A percentile compares a stretch with the other conserved stretches of the same genome.
phyloP scores from a whole-genome alignment of 2,888 invertebrate genomes.

The Myopa tessellatipennis region DNA sequence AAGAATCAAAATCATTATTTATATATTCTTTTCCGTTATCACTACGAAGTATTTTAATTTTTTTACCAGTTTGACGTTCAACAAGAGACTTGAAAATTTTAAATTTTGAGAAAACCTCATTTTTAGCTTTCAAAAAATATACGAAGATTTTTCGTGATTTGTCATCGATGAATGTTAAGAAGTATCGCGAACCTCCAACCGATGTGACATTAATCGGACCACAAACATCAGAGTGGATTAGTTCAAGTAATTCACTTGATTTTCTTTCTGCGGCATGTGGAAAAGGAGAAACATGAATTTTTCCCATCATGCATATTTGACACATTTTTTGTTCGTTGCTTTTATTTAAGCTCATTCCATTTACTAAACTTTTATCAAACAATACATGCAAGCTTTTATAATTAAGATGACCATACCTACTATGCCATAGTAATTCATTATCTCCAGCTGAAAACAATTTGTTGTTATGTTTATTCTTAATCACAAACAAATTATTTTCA shows the following conservation, averaged over 20 bases:
- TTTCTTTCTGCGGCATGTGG: conserved; percentile 2
- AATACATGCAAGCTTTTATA: conserved; percentile 5
- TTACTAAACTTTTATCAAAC: conserved; percentile 14
- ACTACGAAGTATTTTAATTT: conserved; percentile 27
- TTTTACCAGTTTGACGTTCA: conserved; percentile 32
- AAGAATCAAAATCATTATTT: not conserved
- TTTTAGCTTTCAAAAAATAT: conserved; percentile 37
- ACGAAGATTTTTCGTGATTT: conserved; percentile 17
- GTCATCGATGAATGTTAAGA: not conserved
- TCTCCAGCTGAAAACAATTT: conserved; percentile 4
- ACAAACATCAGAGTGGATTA: not conserved
- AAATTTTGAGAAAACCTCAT: conserved; percentile 32
- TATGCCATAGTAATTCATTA: conserved; percentile 9
- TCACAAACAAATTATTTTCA: conserved; percentile 2
- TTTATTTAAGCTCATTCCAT: conserved; percentile 1
- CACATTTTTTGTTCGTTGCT: not conserved
- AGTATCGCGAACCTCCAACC: too few species aligned
- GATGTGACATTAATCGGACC: too few species aligned
- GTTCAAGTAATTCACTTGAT: conserved; percentile 5
- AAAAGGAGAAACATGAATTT: conserved; percentile 13
- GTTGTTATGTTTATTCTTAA: not conserved
- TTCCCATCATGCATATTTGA: conserved; percentile 7
- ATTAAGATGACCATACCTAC: conserved; percentile 5
- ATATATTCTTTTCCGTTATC: too few species aligned
- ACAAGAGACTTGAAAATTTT: conserved; percentile 37